A percentile compares a stretch with the other conserved stretches of the same genome.
Evolutionary conservation across 2,113 vertebrate genomes (phyloP).

Genomic region (Periophthalmodon schlosseri): DNA sequence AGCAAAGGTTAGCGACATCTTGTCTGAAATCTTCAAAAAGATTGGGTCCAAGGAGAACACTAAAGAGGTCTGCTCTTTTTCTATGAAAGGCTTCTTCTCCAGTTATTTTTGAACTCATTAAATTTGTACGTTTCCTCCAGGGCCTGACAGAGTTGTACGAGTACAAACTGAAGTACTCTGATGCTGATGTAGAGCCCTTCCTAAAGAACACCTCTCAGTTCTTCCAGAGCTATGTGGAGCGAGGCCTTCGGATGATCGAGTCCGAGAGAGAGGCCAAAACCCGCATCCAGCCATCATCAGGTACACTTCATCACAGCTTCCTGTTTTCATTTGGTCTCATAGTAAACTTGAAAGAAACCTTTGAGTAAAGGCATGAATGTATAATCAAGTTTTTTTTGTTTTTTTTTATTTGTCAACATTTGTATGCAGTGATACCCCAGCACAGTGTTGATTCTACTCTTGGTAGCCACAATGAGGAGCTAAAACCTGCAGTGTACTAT

Average conservation of each 20-base stretch:
- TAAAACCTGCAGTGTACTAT: conserved; percentile 93
- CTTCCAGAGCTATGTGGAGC: conserved; percentile 98
- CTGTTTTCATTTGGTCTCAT: not conserved
- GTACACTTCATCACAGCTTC: conserved; percentile 59
- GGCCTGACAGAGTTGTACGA: conserved; percentile 96
- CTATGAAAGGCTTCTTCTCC: not conserved
- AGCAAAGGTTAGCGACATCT: conserved; percentile 94
- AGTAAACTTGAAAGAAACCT: no score
- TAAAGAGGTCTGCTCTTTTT: conserved; percentile 82
- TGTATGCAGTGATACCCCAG: conserved; percentile 83
- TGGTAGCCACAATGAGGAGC: conserved; percentile 87
- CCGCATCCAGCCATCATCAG: conserved; percentile 84
- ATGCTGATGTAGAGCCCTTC: conserved; percentile 95
- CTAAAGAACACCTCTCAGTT: conserved; percentile 95
- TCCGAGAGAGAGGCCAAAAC: conserved; percentile 92
- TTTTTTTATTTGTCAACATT: not conserved
- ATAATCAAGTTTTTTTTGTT: not conserved
- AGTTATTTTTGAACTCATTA: not conserved
- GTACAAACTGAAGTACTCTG: conserved; percentile 97
- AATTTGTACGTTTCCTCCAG: conserved; percentile 62
- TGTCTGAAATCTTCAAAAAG: conserved; percentile 99
- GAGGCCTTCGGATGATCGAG: conserved; percentile 95
- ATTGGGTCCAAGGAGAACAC: conserved; percentile 99
- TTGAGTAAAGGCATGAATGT: no score
- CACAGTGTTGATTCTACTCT: conserved; percentile 82